Evolutionary conservation across 37 sponge, comb jelly and placozoan species (phyloP).

Genomic region (Spongilla lacustris): DNA sequence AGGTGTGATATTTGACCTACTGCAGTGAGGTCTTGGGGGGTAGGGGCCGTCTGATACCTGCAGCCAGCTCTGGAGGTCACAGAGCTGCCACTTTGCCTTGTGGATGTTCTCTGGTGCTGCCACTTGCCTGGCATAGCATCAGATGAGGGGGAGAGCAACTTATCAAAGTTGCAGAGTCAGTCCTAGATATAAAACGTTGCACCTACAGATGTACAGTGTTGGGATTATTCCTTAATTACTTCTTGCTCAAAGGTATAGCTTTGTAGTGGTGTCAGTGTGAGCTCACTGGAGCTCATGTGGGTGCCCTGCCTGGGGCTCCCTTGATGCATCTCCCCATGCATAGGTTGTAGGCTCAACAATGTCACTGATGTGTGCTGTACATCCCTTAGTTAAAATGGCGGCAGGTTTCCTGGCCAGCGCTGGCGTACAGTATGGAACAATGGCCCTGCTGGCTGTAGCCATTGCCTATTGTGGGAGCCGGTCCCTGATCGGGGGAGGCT

Average conservation of each 20-base stretch:
- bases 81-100: slow-evolving; percentile 5
- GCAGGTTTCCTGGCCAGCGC: slow-evolving; percentile 6
- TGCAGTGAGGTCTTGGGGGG: slow-evolving; percentile 11
- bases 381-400: too few relatives aligned
- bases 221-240: slow-evolving; percentile 17
- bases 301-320: slow-evolving; percentile 11
- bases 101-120: background rate
- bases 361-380: too few relatives aligned
- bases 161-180: slow-evolving; percentile 9
- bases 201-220: too few relatives aligned
- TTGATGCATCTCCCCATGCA: slow-evolving; percentile 26
- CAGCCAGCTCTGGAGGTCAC: slow-evolving; percentile 22
- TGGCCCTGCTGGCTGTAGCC: too few relatives aligned
- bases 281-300: background rate
- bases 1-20: slow-evolving; percentile 26
- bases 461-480: background rate
- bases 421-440: background rate
- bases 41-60: slow-evolving; percentile 3
- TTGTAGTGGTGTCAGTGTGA: too few relatives aligned
- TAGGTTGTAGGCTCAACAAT: too few relatives aligned
- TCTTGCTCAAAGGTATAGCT: slow-evolving; percentile 13
- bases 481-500: too few relatives aligned
- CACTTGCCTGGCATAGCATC: too few relatives aligned
- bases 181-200: too few relatives aligned
- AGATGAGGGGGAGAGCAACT: background rate